Evolutionary conservation across 2,797 vertebrate species (phyloP).

Genomic region (Platalea minor): DNA sequence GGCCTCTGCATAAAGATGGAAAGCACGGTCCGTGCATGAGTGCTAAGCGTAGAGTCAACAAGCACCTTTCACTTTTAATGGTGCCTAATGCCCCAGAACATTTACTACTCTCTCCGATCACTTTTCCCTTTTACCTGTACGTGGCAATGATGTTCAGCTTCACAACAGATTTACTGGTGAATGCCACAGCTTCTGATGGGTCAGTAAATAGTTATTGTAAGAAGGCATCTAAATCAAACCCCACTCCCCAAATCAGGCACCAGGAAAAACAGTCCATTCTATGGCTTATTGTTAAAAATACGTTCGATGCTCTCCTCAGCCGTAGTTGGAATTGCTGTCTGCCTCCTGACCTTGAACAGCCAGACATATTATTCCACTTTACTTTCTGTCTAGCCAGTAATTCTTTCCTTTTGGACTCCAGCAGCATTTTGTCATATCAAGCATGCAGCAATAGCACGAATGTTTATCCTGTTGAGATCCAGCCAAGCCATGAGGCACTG

Average conservation of each 20-base stretch:
- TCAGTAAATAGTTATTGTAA: not conserved
- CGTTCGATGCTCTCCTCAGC: not conserved
- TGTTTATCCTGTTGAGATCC: not conserved
- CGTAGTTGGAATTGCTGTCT: not conserved
- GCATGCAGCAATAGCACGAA: not conserved
- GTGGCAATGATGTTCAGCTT: not conserved
- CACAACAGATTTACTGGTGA: not conserved
- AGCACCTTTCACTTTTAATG: not conserved
- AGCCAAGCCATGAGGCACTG: not conserved
- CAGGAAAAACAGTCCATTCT: not conserved
- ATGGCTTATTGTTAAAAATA: not conserved
- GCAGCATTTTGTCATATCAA: not conserved
- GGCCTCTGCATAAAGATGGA: not conserved
- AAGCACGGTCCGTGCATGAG: not conserved
- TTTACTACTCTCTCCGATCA: not conserved
- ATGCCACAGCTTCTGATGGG: not conserved
- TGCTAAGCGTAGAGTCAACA: not conserved
- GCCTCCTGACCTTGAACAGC: not conserved
- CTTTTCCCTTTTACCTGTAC: not conserved
- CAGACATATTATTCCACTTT: not conserved
- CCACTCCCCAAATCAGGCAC: not conserved
- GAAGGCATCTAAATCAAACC: not conserved
- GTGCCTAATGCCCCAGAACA: not conserved
- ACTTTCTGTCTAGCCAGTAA: not conserved
- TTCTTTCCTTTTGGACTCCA: not conserved